Evolutionary conservation across 2,113 vertebrate species (phyloP).

Genomic region (Rhynchopsitta pachyrhyncha): DNA sequence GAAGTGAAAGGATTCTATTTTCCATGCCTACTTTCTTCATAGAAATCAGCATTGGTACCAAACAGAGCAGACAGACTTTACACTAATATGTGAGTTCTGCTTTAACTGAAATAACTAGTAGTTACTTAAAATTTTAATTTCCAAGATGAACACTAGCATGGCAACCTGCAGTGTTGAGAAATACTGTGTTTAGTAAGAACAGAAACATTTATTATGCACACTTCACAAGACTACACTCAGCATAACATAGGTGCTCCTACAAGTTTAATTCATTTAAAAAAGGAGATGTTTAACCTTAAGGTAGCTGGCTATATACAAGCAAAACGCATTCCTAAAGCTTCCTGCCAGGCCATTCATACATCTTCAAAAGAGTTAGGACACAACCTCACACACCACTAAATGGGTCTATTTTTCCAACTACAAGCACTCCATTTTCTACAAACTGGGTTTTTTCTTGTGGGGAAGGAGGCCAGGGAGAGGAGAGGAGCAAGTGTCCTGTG

Average conservation of each 20-base stretch:
- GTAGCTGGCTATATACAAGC: not conserved
- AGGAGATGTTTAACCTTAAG: not conserved
- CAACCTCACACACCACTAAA: not conserved
- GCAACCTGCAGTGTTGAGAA: not conserved
- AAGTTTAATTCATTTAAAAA: not conserved
- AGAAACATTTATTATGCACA: not conserved
- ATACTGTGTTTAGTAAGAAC: not conserved
- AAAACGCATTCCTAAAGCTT: not conserved
- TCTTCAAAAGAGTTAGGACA: not conserved
- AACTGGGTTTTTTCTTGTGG: not conserved
- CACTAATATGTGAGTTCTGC: not conserved
- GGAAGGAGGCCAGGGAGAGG: fast-evolving
- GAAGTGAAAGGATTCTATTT: not conserved
- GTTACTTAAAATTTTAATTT: not conserved
- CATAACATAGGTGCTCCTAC: not conserved
- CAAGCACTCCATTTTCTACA: not conserved
- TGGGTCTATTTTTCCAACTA: not conserved
- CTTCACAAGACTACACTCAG: not conserved
- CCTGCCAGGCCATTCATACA: not conserved
- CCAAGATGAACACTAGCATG: not conserved
- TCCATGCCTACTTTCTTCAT: not conserved
- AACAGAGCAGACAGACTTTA: not conserved
- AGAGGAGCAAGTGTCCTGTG: not conserved
- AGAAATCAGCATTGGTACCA: not conserved
- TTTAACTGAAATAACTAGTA: not conserved